These are phyloP conservation scores for Pterocles gutturalis DNA, from an alignment of 2,113 vertebrate genomes.

Conservation along the genomic window DNA sequence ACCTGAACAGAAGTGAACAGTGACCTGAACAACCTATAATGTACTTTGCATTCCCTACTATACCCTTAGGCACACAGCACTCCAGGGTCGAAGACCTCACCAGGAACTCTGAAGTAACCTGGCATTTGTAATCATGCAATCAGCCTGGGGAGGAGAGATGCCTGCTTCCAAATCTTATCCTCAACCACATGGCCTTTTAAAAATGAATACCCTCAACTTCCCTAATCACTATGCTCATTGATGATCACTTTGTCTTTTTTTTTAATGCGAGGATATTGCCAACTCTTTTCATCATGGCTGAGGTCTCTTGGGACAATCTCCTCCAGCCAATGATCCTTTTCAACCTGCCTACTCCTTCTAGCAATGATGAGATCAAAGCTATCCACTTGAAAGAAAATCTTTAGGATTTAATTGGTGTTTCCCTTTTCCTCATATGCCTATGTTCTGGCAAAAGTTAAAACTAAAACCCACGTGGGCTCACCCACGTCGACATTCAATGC, in stretches of 20 bases:
- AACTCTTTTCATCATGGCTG: constrained; percentile 27
- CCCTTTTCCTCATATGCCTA: not conserved
- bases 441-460: not conserved
- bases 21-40: not conserved
- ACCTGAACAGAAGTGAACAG: constrained; percentile 12
- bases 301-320: not conserved
- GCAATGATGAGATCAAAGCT: constrained; percentile 50
- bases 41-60: not conserved
- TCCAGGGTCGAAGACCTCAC: constrained; percentile 7
- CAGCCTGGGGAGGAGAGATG: not conserved
- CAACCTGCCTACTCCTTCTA: not conserved
- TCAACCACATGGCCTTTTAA: not conserved
- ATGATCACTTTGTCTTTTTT: constrained; percentile 21
- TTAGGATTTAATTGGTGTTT: constrained; percentile 30
- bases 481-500: not conserved
- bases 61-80: not conserved
- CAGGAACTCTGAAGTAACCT: constrained; percentile 1
- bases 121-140: not conserved
- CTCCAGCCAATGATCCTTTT: constrained; percentile 27
- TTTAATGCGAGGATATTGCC: not conserved
- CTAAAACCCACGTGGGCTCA: not conserved
- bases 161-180: not conserved
- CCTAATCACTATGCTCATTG: not conserved
- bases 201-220: constrained; percentile 17
- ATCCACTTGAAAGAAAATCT: constrained; percentile 50